Base-by-base conservation (phyloP, 2,888 invertebrate genomes). In the Campaea margaritaria region DNA sequence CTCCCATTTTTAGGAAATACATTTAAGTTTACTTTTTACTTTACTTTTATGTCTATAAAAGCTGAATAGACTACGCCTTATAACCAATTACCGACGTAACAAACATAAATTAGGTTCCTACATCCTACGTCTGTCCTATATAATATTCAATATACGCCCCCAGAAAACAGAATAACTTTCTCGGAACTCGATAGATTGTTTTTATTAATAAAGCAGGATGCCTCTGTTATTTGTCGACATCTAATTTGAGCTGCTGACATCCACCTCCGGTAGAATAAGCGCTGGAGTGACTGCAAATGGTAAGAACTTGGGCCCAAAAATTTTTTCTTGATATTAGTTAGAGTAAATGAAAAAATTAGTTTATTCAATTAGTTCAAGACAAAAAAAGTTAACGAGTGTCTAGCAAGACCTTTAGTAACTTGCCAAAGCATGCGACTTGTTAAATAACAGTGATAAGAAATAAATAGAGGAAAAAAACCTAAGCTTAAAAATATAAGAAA, bases 211-310 rank as follows among this genome's bases (percentile, higher is more conserved):
- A 75, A 73, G 74, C 76, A 72, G 73, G 69, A 72, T 74, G 74
- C 68, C 73, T 68, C 67, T 68, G 68, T 70, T 76, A 76, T 83
- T 85, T 80, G 83, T 83, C 76, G 73, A 73, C 73, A 60, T 78
- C 82, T 85, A 81, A 85, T 86, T 86, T 76, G 72, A 80, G 73
- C 67, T 71, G 75, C 70, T 75, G 80, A 76, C 79, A 75, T 65
- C 65, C 66, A 57, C 64, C 66, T 56, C 67, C 65, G 61, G 52
- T 59, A 39, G 45, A 53, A 43, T 43, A 51, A 38, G 27, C 12
- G 51, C 16, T 31, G 38, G 52, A 49, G 0, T 0, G 44, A 53
- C 51, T 49, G 65, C 69, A 13, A 7, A 51, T 1, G 31, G 21
- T 64, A n/a, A 43, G 70, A 50, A 68, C 54, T 57, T 62, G 5